phyloP scores from a whole-genome alignment of 2,797 vertebrate genomes.

The Aselliscus stoliczkanus region DNA sequence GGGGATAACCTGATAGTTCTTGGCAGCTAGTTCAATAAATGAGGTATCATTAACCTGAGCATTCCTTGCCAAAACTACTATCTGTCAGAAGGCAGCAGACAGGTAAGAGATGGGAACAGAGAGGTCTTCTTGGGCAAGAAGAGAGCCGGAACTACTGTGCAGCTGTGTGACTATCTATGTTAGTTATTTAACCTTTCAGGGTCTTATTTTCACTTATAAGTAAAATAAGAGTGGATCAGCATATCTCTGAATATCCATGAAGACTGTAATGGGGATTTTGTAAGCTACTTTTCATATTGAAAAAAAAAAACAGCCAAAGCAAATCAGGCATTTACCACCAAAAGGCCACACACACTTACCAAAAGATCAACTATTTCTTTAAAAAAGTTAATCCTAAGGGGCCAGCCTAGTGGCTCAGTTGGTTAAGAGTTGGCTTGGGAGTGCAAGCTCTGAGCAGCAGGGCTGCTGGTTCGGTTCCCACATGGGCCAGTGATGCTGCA shows the following conservation, averaged over 20 bases:
- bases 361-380: conserved; percentile 22
- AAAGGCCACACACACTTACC: background rate
- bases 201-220: background rate
- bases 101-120: background rate
- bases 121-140: background rate
- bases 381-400: background rate
- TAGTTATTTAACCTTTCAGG: too few species aligned
- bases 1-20: background rate
- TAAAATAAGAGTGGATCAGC: background rate
- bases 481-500: too few species aligned
- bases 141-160: background rate
- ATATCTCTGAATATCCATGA: background rate
- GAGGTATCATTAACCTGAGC: background rate
- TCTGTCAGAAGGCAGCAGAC: background rate
- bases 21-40: background rate
- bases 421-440: too few species aligned
- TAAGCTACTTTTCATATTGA: background rate
- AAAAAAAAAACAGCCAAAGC: background rate
- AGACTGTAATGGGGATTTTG: background rate
- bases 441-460: too few species aligned
- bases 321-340: background rate
- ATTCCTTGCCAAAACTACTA: background rate
- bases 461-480: too few species aligned
- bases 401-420: too few species aligned
- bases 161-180: background rate